These are phyloP conservation scores for Anastrepha ludens DNA, from an alignment of 1,140 invertebrate species.

Conservation along the genomic window DNA sequence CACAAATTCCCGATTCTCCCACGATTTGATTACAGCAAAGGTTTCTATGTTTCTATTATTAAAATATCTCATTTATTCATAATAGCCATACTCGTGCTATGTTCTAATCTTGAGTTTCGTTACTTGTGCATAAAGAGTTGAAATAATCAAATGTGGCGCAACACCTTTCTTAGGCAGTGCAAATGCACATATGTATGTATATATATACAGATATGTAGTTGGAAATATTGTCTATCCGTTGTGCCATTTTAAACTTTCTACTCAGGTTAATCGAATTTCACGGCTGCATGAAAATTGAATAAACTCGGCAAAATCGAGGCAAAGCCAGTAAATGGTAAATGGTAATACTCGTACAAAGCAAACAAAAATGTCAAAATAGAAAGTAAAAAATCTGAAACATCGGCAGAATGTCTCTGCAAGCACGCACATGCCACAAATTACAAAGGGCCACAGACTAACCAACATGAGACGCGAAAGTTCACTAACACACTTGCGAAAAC, in stretches of 20 bases:
- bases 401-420: background rate
- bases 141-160: too few relatives aligned
- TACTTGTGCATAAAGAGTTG: too few relatives aligned
- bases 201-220: background rate
- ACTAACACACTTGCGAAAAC: background rate
- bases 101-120: too few relatives aligned
- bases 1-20: too few relatives aligned
- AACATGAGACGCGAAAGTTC: background rate
- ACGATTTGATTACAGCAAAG: too few relatives aligned
- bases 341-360: conserved; percentile 5
- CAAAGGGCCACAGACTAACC: background rate
- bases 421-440: conserved; percentile 34
- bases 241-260: background rate
- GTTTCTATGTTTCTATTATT: too few relatives aligned
- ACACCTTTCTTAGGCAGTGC: too few relatives aligned
- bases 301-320: background rate
- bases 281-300: conserved; percentile 35
- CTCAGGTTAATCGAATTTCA: background rate
- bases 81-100: too few relatives aligned
- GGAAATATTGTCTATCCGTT: background rate
- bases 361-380: background rate
- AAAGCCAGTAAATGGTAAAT: background rate
- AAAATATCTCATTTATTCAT: too few relatives aligned
- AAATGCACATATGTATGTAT: too few relatives aligned
- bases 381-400: background rate